These are phyloP conservation scores for Eristalis intricaria DNA, from an alignment of 2,888 invertebrate genomes.

Conservation along the genomic window DNA sequence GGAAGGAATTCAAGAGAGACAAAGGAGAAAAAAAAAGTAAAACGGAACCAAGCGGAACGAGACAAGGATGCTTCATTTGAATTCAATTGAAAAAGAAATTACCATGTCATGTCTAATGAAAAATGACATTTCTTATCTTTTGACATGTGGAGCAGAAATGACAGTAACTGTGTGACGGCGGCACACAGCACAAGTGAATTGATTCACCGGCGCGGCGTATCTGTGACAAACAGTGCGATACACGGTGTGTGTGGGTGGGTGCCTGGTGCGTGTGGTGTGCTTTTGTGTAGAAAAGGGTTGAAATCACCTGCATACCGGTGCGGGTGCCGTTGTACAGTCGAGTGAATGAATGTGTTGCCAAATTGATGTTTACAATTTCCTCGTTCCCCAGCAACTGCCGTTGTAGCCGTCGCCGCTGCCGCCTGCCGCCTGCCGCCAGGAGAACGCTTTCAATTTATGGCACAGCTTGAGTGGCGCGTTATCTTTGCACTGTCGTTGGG, in stretches of 20 bases:
- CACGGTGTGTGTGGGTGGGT: neutral
- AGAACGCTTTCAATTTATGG: slow-evolving; percentile 68
- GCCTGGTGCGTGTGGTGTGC: neutral
- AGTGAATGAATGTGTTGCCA: slow-evolving; percentile 59
- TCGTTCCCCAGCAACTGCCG: slow-evolving; percentile 4
- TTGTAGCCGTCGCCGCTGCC: too few species aligned
- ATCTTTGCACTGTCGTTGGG: slow-evolving; percentile 47
- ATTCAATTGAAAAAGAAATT: slow-evolving; percentile 65
- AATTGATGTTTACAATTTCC: slow-evolving; percentile 72
- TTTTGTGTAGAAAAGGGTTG: slow-evolving; percentile 41
- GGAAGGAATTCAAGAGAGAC: neutral
- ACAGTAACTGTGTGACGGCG: slow-evolving; percentile 45
- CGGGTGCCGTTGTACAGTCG: neutral
- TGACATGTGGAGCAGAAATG: slow-evolving; percentile 60
- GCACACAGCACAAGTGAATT: slow-evolving; percentile 16
- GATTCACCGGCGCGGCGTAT: slow-evolving; percentile 41
- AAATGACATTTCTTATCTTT: slow-evolving; percentile 69
- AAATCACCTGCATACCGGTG: slow-evolving; percentile 51
- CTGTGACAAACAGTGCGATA: slow-evolving; percentile 18
- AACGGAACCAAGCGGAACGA: neutral
- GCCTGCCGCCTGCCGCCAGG: slow-evolving; percentile 1
- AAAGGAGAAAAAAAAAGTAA: neutral
- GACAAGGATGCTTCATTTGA: slow-evolving; percentile 44
- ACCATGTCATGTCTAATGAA: slow-evolving; percentile 67
- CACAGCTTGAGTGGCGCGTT: slow-evolving; percentile 68